Conservation (phyloP, 1,140 invertebrate genomes). For the Harlomillsia oculata region DNA sequence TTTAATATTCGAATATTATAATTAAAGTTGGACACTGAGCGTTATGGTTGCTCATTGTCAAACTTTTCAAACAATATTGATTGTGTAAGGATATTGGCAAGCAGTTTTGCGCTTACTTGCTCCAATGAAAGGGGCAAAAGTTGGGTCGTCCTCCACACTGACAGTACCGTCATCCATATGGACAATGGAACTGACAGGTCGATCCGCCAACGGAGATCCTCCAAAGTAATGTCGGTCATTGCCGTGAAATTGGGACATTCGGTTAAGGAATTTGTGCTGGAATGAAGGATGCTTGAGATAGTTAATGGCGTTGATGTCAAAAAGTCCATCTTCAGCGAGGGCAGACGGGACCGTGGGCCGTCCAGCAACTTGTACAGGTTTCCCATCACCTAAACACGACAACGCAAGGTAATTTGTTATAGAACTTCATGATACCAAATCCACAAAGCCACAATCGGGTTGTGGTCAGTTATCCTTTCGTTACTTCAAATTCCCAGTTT, state of each 20-base stretch:
- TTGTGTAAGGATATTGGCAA: background rate
- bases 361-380: too few species aligned
- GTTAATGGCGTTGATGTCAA: background rate
- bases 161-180: background rate
- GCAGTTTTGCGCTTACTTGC: slow-evolving; percentile 20
- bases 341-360: background rate
- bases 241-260: slow-evolving; percentile 6
- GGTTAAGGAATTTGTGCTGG: slow-evolving; percentile 20
- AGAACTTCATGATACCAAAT: too few species aligned
- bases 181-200: background rate
- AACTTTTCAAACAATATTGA: too few species aligned
- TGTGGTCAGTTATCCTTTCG: too few species aligned
- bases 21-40: too few species aligned
- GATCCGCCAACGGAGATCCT: background rate
- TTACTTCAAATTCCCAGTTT: too few species aligned
- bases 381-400: too few species aligned
- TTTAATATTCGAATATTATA: background rate
- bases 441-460: too few species aligned
- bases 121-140: slow-evolving; percentile 26
- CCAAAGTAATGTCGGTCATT: background rate
- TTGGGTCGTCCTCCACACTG: slow-evolving; percentile 5
- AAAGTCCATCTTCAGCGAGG: background rate
- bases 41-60: too few species aligned
- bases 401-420: too few species aligned
- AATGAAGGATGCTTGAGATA: slow-evolving; percentile 20